phyloP scores from a whole-genome alignment of 1,140 invertebrate species.

The Drosophila varians region DNA sequence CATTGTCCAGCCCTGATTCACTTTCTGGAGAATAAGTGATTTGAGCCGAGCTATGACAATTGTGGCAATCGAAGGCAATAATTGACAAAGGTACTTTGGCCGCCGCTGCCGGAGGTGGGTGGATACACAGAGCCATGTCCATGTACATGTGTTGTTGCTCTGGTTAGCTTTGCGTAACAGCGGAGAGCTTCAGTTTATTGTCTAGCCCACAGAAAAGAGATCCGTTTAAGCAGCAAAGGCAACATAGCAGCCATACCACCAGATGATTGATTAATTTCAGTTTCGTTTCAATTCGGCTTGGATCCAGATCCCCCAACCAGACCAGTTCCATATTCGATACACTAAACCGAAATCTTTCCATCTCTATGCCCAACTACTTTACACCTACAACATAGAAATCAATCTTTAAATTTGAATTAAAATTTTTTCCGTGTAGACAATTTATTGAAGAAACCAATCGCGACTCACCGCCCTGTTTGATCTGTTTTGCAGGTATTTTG shows the following conservation, averaged over 20 bases:
- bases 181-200: constrained; percentile 41
- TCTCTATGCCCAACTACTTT: no score
- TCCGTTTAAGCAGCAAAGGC: constrained; percentile 65
- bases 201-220: constrained; percentile 52
- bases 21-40: constrained; percentile 35
- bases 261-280: constrained; percentile 83
- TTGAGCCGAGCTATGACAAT: constrained; percentile 67
- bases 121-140: constrained; percentile 21
- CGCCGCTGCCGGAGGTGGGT: constrained; percentile 28
- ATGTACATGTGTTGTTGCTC: constrained; percentile 16
- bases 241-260: constrained; percentile 17
- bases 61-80: constrained; percentile 82
- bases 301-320: constrained; percentile 55
- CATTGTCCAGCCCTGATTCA: constrained; percentile 30
- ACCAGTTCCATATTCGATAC: constrained; percentile 19
- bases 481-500: constrained; percentile 91
- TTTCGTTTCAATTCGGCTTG: constrained; percentile 72
- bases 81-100: constrained; percentile 73
- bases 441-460: constrained; percentile 22
- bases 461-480: constrained; percentile 24
- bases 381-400: no score
- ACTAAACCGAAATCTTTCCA: constrained; percentile 2
- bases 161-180: constrained; percentile 72
- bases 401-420: no score
- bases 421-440: not conserved